Evolutionary conservation across 2,797 vertebrate species (phyloP).

Genomic region (Uromys caudimaculatus): DNA sequence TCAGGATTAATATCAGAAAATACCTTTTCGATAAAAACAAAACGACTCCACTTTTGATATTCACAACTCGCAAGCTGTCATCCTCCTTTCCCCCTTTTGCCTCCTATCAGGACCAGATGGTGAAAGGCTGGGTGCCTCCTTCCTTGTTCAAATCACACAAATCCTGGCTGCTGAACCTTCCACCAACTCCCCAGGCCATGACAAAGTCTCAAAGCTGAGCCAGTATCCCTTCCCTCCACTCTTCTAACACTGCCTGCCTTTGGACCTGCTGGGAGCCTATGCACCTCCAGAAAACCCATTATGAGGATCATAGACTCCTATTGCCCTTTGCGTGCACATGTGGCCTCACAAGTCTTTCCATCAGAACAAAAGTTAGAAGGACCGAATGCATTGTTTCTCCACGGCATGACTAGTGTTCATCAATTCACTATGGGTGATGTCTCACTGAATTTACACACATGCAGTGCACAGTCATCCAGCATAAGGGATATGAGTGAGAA

Average conservation of each 20-base stretch:
- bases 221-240: too few relatives aligned
- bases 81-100: not conserved
- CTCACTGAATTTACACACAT: not conserved
- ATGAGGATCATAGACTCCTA: not conserved
- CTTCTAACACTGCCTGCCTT: not conserved
- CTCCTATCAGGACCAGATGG: not conserved
- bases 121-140: not conserved
- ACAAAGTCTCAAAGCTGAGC: not conserved
- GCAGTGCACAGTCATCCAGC: not conserved
- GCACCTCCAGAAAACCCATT: not conserved
- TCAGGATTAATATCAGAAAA: not conserved
- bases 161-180: not conserved
- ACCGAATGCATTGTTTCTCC: not conserved
- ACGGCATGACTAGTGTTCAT: not conserved
- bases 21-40: not conserved
- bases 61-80: not conserved
- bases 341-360: not conserved
- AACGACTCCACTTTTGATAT: not conserved
- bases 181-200: not conserved
- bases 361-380: conserved; percentile 3
- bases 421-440: not conserved
- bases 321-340: not conserved
- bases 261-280: not conserved
- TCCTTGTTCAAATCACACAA: not conserved
- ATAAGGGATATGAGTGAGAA: not conserved